These are phyloP conservation scores for Apogon talboti DNA, from an alignment of 2,797 vertebrate genomes.

Conservation along the genomic window DNA sequence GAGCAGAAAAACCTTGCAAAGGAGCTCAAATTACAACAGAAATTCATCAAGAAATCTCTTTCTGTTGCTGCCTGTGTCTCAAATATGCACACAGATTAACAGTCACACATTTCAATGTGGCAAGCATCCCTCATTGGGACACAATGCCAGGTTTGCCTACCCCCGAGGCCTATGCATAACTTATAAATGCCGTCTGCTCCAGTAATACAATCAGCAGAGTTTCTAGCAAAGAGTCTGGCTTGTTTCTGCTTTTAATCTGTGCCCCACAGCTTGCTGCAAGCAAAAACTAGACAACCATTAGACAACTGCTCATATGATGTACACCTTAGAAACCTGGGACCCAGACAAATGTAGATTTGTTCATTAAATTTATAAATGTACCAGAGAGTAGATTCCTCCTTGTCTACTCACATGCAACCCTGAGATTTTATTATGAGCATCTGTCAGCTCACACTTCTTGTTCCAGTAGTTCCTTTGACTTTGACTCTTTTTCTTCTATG, in stretches of 20 bases:
- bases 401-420: conserved; percentile 12
- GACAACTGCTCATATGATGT: conserved; percentile 21
- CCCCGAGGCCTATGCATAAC: conserved; percentile 50
- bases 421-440: conserved; percentile 31
- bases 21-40: conserved; percentile 10
- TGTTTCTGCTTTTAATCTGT: conserved; percentile 47
- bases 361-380: conserved; percentile 38
- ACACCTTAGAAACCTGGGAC: conserved; percentile 36
- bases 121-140: conserved; percentile 16
- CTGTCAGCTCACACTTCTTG: conserved; percentile 10
- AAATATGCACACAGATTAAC: conserved; percentile 29
- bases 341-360: conserved; percentile 16
- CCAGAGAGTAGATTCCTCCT: conserved; percentile 25
- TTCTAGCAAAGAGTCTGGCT: conserved; percentile 37
- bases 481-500: too few relatives aligned
- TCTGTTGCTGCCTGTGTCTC: conserved; percentile 5
- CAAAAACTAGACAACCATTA: conserved; percentile 52
- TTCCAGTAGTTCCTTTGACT: too few relatives aligned
- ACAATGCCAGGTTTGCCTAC: conserved; percentile 35
- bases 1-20: conserved; percentile 29
- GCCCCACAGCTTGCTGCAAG: conserved; percentile 52
- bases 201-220: conserved; percentile 50
- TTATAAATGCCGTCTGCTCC: conserved; percentile 51
- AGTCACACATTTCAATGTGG: conserved; percentile 21
- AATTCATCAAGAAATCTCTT: conserved; percentile 19